Evolutionary conservation across 2,797 vertebrate species (phyloP).

Genomic region (Ispidina lecontei): DNA sequence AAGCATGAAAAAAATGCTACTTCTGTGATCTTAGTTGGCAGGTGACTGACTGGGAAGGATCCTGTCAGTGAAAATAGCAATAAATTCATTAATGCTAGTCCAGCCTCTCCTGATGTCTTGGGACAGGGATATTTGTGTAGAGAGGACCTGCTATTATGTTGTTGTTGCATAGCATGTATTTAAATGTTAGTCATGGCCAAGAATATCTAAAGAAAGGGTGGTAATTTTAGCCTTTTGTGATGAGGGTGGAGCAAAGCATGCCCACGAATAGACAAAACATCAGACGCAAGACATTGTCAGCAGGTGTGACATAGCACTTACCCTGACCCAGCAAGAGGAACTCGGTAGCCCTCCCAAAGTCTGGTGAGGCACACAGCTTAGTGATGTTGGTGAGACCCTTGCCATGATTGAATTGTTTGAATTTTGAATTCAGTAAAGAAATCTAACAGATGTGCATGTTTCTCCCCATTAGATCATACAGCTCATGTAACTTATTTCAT

Average conservation of each 20-base stretch:
- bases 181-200: not conserved
- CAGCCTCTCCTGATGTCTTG: not conserved
- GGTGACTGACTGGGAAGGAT: constrained; percentile 23
- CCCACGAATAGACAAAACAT: not conserved
- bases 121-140: not conserved
- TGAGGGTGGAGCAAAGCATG: not conserved
- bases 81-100: not conserved
- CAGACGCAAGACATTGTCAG: not conserved
- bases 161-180: not conserved
- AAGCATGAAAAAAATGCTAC: constrained; percentile 4
- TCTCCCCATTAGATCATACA: constrained; percentile 57
- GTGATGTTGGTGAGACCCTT: not conserved
- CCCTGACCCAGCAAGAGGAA: not conserved
- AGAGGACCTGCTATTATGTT: not conserved
- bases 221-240: not conserved
- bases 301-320: not conserved
- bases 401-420: not conserved
- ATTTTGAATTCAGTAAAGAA: constrained; percentile 3
- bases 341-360: not conserved
- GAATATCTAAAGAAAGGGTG: not conserved
- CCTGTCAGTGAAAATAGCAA: constrained; percentile 25
- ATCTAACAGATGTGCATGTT: constrained; percentile 59
- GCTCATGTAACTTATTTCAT: constrained; percentile 74
- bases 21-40: constrained; percentile 42
- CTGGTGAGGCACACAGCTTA: not conserved